A percentile compares a stretch with the other conserved stretches of the same genome.
Evolutionary conservation across 2,888 invertebrate genomes (phyloP).

Genomic region (Frankliniella intonsa): DNA sequence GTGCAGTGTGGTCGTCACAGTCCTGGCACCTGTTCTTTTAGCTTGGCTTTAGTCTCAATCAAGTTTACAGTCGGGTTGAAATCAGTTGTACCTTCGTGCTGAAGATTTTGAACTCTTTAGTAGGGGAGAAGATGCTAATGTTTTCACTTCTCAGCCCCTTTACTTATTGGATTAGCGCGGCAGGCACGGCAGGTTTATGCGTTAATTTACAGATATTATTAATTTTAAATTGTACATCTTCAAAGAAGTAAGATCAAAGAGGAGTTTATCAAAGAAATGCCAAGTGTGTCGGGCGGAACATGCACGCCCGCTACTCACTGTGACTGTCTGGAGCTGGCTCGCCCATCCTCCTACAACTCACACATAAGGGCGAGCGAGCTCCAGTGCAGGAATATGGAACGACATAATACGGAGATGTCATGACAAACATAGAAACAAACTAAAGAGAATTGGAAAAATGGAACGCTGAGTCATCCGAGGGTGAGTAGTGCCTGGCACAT

Average conservation of each 20-base stretch:
- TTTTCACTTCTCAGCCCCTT: background rate
- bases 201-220: too few relatives aligned
- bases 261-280: background rate
- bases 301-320: constrained; percentile 5
- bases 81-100: background rate
- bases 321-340: background rate
- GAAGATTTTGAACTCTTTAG: background rate
- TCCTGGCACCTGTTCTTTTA: background rate
- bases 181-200: too few relatives aligned
- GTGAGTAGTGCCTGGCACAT: background rate
- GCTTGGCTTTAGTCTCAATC: background rate
- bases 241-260: background rate
- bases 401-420: constrained; percentile 4
- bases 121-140: background rate
- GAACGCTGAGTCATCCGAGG: constrained; percentile 9
- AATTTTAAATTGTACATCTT: too few relatives aligned
- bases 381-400: background rate
- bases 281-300: constrained; percentile 8
- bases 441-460: constrained; percentile 16
- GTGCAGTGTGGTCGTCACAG: constrained; percentile 9
- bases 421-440: constrained; percentile 15
- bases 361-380: too few relatives aligned
- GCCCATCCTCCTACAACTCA: background rate
- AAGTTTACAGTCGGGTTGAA: background rate
- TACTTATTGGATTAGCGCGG: background rate